Percentiles rank a stretch among this genome's conserved stretches.
These are phyloP conservation scores for Drosophila kuntzei DNA, from an alignment of 2,888 invertebrate species.

Conservation along the genomic window DNA sequence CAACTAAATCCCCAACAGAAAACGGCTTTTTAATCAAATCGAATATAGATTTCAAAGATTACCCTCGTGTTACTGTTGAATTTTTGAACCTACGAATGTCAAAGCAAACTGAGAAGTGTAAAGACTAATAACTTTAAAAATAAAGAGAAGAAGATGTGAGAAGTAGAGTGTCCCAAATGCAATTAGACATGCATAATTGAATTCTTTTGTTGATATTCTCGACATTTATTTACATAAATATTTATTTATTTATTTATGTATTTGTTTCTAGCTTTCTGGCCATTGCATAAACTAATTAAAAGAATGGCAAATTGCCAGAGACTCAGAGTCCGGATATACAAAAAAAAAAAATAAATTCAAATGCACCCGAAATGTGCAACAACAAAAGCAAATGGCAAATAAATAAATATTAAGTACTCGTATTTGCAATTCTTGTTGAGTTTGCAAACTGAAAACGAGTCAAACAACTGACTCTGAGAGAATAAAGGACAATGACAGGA, in stretches of 20 bases:
- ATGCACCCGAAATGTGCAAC: conserved; percentile 10
- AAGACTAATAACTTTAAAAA: too few relatives aligned
- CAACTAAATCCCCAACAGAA: too few relatives aligned
- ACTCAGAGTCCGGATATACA: conserved; percentile 14
- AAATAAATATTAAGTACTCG: conserved; percentile 68
- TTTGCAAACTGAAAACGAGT: conserved; percentile 40
- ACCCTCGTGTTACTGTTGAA: neutral
- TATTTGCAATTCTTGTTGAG: conserved; percentile 58
- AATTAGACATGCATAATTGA: conserved; percentile 66
- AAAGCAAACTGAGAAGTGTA: neutral
- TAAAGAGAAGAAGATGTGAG: neutral
- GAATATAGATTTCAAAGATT: neutral
- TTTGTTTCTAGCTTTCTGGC: conserved; percentile 11
- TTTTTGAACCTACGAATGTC: too few relatives aligned
- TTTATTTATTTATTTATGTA: conserved; percentile 36
- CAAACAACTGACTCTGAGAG: conserved; percentile 31
- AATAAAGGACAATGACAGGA: conserved; percentile 24
- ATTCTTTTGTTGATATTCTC: conserved; percentile 42
- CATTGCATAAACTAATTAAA: conserved; percentile 69
- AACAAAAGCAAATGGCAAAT: conserved; percentile 57
- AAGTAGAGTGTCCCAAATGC: conserved; percentile 29
- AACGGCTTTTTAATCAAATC: neutral
- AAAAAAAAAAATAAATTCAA: conserved; percentile 12
- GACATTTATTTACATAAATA: conserved; percentile 48
- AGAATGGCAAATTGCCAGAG: conserved; percentile 54